Conservation (phyloP, 2,888 invertebrate genomes). For the Hemaris fuciformis region DNA sequence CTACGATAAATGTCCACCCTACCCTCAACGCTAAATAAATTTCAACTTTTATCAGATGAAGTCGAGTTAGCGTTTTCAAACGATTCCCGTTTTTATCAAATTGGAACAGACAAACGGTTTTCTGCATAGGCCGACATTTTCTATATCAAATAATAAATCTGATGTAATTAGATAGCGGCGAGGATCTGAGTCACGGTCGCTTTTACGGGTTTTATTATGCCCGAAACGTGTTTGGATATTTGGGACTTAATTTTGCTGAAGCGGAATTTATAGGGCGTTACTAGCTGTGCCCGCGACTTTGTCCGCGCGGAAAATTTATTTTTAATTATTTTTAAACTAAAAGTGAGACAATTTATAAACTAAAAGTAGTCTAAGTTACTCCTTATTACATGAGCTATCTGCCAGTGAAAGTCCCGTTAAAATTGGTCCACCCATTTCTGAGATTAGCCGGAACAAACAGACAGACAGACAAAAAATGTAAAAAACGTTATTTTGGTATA, state of each 20-base stretch:
- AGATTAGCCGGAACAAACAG: too few species aligned
- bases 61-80: not conserved
- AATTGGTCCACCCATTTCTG: too few species aligned
- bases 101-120: not conserved
- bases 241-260: not conserved
- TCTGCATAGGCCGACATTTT: constrained; percentile 3
- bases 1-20: not conserved
- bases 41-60: constrained; percentile 2
- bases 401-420: too few species aligned
- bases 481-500: too few species aligned
- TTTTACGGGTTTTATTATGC: not conserved
- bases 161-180: constrained; percentile 2
- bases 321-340: too few species aligned
- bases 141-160: constrained; percentile 10
- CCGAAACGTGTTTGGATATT: not conserved
- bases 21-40: constrained; percentile 5
- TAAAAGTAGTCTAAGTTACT: too few species aligned
- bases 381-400: too few species aligned
- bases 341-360: too few species aligned
- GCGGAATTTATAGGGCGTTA: not conserved
- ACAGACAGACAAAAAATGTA: too few species aligned
- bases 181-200: not conserved
- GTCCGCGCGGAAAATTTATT: too few species aligned
- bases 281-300: too few species aligned
- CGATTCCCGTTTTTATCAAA: constrained; percentile 1